Base-by-base conservation (phyloP, 37 sponge, comb jelly and placozoan genomes). In the Crambe crambe region DNA sequence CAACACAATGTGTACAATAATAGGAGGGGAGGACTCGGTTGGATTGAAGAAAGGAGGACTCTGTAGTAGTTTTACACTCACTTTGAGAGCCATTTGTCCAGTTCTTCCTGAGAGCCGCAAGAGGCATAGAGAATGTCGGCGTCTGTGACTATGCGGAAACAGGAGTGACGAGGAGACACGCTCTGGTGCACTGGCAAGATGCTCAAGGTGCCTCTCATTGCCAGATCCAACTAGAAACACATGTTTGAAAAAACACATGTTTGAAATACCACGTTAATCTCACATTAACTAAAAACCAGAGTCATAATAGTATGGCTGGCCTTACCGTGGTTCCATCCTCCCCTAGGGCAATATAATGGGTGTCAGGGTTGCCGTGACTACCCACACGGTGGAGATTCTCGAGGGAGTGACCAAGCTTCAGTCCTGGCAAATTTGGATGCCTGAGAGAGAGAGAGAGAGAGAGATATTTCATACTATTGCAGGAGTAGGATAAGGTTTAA, bases 101-200 rank as follows among this genome's bases (percentile, higher is more conserved):
- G 76, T 47, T 92, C 92, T 37, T 83, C 88, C 57, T 67, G 41
- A 10, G 88, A 87, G 62, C 92, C 92, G 51, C 88, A 92, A 0
- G 92, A 92, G 26, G 77, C 84, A 40, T 87, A 87, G 63, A 92
- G 54, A 15, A 77, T 82, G 18, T 83, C 82, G 0, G 47, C 57
- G 56, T 87, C 83, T 8, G 92, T 87, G 57, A 92, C 56, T n/a
- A 92, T 79, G 2, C 92, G 79, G 66, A 92, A 87, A 58, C 92
- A 92, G 78, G 85, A 83, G 78, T 92, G 88, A 20, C 85, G 51
- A 0, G 92, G 92, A 26, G 92, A 92, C 18, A 92, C 75, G 62
- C 92, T 92, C 54, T 73, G 77, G 77, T 92, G 92, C 2, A 92
- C 84, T 10, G 56, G 80, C 37, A 80, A 76, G 57, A 92, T 92